Evolutionary conservation across 2,113 vertebrate genomes (phyloP), one percentile per base, ranked within the genome.

Genomic region (Lates calcarifer): DNA sequence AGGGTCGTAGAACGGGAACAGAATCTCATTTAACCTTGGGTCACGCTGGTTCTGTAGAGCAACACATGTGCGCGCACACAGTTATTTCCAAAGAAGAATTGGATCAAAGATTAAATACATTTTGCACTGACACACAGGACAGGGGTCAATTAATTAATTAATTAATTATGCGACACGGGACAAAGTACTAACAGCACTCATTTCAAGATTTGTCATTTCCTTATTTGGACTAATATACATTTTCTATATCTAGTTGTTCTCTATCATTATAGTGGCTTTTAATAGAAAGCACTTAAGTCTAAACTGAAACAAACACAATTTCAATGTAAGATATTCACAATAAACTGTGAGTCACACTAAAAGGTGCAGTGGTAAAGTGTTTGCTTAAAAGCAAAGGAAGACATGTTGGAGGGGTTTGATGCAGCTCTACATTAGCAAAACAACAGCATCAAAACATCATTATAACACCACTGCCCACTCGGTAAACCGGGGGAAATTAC

Each of bases 11-110:
- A 99, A 99, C 2, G 98, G 98, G 91, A 99, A 99, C 70, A 99
- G 96, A 95, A 99, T 99, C 94, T 99, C 98, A 75, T 99, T 99
- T 93, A 99, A 93, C 67, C 98, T 95, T 66, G 98, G 98, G 84
- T 99, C 98, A 78, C 98, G 96, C 88, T 99, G 98, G 91, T 98
- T 97, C 98, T 99, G 87, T 87, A 91, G 94, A 91, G 93, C 79
- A 31, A 90, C 86, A 67, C 28, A 33, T 5, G 39, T 63, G 17
- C 65, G 63, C 69, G 81, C 22, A 70, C 60, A 75, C 28, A 55
- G 47, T 35, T 22, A 56, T 41, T 68, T 37, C 49, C 29, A 15
- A 66, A 53, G 63, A 63, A 55, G 71, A 76, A 84, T n/a, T 65
- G 28, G 14, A 53, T 58, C 5, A 20, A 29, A 31, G 10, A 24